phyloP scores from a whole-genome alignment of 2,113 vertebrate species.

The Eolophus roseicapilla region DNA sequence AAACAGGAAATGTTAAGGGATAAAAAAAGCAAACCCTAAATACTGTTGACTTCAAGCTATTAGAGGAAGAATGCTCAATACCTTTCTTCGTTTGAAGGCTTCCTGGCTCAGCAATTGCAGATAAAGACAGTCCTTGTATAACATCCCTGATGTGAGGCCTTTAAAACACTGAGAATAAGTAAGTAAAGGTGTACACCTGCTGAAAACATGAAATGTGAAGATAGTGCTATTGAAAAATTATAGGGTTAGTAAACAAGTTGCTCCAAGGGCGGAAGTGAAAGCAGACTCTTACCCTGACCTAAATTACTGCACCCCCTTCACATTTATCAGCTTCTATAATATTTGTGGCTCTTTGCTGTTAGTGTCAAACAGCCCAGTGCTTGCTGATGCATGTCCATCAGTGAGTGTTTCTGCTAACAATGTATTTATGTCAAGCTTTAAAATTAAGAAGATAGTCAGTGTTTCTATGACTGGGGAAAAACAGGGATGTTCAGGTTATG shows the following conservation, averaged over 20 bases:
- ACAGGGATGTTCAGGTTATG: rapidly evolving
- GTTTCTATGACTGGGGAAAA: not conserved
- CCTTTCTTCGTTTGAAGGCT: conserved; percentile 26
- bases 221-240: not conserved
- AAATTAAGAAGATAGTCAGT: not conserved
- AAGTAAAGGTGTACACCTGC: not conserved
- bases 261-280: not conserved
- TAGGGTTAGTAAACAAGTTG: not conserved
- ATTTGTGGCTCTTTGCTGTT: not conserved
- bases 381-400: not conserved
- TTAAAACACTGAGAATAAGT: not conserved
- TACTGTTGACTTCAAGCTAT: not conserved
- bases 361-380: not conserved
- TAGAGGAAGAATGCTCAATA: not conserved
- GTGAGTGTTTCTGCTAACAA: not conserved
- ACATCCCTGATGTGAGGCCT: not conserved
- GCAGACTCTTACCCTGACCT: not conserved
- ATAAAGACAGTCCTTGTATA: not conserved
- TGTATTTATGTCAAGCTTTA: not conserved
- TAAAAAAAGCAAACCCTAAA: conserved; percentile 48
- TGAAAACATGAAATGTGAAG: not conserved
- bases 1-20: conserved; percentile 45
- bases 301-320: not conserved
- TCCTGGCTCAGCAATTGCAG: not conserved
- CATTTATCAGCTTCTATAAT: not conserved